Evolutionary conservation across 2,888 invertebrate species (phyloP).

Genomic region (Hecatera dysodea): DNA sequence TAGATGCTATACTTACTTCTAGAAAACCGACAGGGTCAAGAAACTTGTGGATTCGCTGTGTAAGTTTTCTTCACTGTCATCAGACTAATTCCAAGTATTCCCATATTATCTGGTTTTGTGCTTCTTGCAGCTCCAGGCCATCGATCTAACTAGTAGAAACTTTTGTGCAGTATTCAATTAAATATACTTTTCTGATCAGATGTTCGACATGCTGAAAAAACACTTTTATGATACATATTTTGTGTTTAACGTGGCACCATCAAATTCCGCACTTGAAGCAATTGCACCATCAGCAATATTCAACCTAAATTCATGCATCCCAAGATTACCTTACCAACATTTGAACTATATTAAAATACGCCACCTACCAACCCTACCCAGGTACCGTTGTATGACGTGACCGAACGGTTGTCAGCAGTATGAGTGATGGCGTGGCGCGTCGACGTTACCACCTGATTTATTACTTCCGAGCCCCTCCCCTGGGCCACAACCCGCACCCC

Average conservation of each 20-base stretch:
- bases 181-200: too few relatives aligned
- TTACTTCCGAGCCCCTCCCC: slow-evolving; percentile 84
- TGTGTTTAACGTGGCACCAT: too few relatives aligned
- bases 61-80: too few relatives aligned
- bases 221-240: too few relatives aligned
- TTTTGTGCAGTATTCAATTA: too few relatives aligned
- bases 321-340: not conserved
- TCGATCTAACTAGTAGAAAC: not conserved
- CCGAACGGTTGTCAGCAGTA: slow-evolving; percentile 82
- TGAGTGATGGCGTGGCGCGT: slow-evolving; percentile 89
- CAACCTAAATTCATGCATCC: not conserved
- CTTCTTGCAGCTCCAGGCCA: too few relatives aligned
- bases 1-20: not conserved
- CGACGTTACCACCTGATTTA: slow-evolving; percentile 90
- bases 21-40: accelerated
- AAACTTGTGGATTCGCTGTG: not conserved
- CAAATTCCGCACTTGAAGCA: too few relatives aligned
- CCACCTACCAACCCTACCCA: slow-evolving; percentile 55
- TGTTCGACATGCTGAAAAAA: too few relatives aligned
- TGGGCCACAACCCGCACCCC: slow-evolving; percentile 52
- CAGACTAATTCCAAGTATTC: too few relatives aligned
- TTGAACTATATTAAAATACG: slow-evolving; percentile 6
- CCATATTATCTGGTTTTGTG: too few relatives aligned
- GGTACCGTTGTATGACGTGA: slow-evolving; percentile 83
- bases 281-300: too few relatives aligned